Conservation (phyloP, 2,797 vertebrate species). For the Neoniphon sammara region DNA sequence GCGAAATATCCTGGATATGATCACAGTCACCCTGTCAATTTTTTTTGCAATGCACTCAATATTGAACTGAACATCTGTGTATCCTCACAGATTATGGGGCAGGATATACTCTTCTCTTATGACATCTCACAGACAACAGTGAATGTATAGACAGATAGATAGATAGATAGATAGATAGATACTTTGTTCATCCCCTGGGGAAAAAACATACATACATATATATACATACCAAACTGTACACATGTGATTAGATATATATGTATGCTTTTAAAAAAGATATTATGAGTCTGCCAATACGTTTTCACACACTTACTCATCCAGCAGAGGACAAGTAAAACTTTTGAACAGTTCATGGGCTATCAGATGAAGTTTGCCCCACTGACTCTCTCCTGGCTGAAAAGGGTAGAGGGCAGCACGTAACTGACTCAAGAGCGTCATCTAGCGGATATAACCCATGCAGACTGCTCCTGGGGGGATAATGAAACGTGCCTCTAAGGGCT, state of each 20-base stretch:
- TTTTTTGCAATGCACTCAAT: not conserved
- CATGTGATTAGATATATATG: no score
- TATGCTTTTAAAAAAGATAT: not conserved
- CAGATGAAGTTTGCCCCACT: not conserved
- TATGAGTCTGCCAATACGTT: not conserved
- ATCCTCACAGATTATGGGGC: not conserved
- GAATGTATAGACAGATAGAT: no score
- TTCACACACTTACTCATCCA: not conserved
- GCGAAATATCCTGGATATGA: constrained; percentile 14
- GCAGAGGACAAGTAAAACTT: constrained; percentile 2
- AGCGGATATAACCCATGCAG: not conserved
- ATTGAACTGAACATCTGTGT: constrained; percentile 16
- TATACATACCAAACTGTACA: no score
- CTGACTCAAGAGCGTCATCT: constrained; percentile 53
- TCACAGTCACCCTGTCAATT: constrained; percentile 12
- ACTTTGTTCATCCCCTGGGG: no score
- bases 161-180: no score
- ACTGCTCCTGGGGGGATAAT: not conserved
- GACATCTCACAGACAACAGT: no score
- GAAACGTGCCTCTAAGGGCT: no score
- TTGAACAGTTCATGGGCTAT: not conserved
- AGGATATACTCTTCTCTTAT: not conserved
- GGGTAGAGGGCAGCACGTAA: not conserved
- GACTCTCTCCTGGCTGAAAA: not conserved
- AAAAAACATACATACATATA: no score